Base-by-base conservation (phyloP, 2,797 vertebrate genomes). In the Myotis myotis region DNA sequence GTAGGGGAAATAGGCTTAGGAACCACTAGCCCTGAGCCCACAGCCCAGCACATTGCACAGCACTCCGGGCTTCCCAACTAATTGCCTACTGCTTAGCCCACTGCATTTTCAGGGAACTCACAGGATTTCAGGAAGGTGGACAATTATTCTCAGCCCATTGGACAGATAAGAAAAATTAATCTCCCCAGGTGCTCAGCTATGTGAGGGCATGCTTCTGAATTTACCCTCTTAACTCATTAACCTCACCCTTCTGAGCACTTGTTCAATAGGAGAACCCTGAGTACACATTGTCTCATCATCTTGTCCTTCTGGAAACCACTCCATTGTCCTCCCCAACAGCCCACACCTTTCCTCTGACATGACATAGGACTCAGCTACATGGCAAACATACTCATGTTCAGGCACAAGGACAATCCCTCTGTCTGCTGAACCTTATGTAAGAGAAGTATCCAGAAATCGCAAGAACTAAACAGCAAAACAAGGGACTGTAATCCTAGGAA, bases 11-110 rank as follows among this genome's bases (percentile, higher is more conserved):
- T n/a, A 8, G 49, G 13, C 2, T 5, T 10, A 22, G 66, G 47
- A 19, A 4, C 9, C 49, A 0, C 55, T 22, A 8, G 0, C 53
- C n/a, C 38, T 0, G 4, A 20, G n/a, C n/a, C n/a, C n/a, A n/a
- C n/a, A n/a, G n/a, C n/a, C n/a, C n/a, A n/a, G n/a, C n/a, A n/a
- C n/a, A n/a, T n/a, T n/a, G n/a, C n/a, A n/a, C n/a, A n/a, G 23
- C 3, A 15, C 17, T 4, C 5, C 1, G 9, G 11, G 25, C 41
- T 72, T 53, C 19, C 2, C 6, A 11, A n/a, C n/a, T 5, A 0
- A 0, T 2, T 30, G n/a, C 28, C 44, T 16, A 1, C 19, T 17
- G 23, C n/a, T 25, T 33, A 41, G 60, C 25, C 19, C 53, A 0
- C 1, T 0, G 3, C 0, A 2, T 8, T 66, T 82, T n/a, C 30